Evolutionary conservation across 2,113 vertebrate genomes (phyloP).

Genomic region (Ursus arctos): DNA sequence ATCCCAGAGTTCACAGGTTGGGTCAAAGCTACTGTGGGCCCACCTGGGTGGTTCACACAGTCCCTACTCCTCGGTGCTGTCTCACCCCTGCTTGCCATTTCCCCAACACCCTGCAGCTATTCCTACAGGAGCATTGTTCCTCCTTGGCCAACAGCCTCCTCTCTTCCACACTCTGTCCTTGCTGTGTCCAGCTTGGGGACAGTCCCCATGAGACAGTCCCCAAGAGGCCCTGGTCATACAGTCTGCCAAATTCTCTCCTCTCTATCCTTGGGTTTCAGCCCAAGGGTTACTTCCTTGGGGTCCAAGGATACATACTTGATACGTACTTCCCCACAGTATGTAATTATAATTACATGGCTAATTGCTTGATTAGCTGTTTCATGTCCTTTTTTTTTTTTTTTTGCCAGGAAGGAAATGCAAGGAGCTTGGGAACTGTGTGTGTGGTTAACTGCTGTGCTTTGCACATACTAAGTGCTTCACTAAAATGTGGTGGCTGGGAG

Average conservation of each 20-base stretch:
- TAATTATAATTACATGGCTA: neutral
- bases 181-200: neutral
- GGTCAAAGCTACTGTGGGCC: neutral
- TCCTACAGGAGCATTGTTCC: neutral
- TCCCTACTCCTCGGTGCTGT: neutral
- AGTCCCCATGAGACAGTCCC: neutral
- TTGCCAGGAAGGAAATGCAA: neutral
- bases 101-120: neutral
- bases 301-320: neutral
- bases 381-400: neutral
- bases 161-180: neutral
- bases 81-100: neutral
- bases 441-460: neutral
- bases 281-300: neutral
- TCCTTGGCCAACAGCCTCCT: neutral
- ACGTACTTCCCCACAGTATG: neutral
- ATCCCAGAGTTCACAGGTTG: neutral
- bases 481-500: neutral
- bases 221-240: neutral
- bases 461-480: neutral
- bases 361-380: neutral
- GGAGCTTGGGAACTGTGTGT: neutral
- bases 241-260: neutral
- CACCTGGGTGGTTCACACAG: neutral
- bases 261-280: neutral